Conservation (phyloP, 2,113 vertebrate genomes). For the Protomyctophum bolini region DNA sequence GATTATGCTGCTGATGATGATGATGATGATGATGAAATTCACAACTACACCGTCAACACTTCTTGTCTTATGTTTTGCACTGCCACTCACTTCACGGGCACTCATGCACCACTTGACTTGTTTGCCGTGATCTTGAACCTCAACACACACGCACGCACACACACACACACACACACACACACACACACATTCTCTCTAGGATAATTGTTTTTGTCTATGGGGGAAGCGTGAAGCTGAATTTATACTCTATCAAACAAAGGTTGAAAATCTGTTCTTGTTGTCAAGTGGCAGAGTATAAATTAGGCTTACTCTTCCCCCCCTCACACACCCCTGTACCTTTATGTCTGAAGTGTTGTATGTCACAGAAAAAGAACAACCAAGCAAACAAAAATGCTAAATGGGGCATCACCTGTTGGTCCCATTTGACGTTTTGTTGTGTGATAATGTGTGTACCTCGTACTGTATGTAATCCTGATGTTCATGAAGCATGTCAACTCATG, state of each 20-base stretch:
- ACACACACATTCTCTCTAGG: constrained; percentile 27
- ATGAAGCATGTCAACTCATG: constrained; percentile 79
- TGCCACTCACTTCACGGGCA: constrained; percentile 36
- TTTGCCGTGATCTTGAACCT: constrained; percentile 33
- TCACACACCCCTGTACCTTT: neutral
- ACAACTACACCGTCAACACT: neutral
- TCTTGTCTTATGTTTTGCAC: constrained; percentile 43
- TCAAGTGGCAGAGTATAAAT: too few relatives aligned
- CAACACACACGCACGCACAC: constrained; percentile 18
- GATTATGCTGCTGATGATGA: constrained; percentile 27
- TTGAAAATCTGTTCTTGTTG: too few relatives aligned
- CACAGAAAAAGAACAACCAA: constrained; percentile 61
- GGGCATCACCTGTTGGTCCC: constrained; percentile 54
- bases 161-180: constrained; percentile 23
- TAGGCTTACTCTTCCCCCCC: too few relatives aligned
- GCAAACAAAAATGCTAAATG: constrained; percentile 68
- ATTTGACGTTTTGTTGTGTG: constrained; percentile 72
- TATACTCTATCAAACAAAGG: too few relatives aligned
- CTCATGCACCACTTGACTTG: constrained; percentile 15
- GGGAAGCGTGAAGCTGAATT: neutral
- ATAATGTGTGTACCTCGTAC: constrained; percentile 44
- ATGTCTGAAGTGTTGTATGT: constrained; percentile 31
- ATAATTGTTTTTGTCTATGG: constrained; percentile 42
- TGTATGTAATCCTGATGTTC: constrained; percentile 57
- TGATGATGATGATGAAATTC: constrained; percentile 4